Evolutionary conservation across 1,140 invertebrate species (phyloP), one percentile per base, ranked within the genome.

Genomic region (Lepidurus apus): DNA sequence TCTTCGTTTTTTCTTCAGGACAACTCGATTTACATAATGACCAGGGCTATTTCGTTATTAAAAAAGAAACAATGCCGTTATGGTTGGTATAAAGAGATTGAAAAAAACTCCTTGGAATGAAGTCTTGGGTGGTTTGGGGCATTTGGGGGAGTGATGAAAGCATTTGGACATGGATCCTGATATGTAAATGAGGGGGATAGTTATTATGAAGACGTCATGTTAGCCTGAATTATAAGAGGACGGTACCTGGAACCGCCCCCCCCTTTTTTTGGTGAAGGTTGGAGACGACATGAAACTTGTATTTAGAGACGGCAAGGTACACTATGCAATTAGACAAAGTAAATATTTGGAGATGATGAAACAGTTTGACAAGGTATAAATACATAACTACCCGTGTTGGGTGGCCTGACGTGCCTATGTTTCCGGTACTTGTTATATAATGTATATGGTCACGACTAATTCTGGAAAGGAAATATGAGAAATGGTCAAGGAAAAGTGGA

Each of bases 111-210:
- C 21, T 65, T 65, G 13, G 53, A 17, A 65, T 21, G 17, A n/a
- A 11, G 21, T 10, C 53, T 65, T 65, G 53, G 53, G 53, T 65
- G 53, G 53, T 65, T 65, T 17, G 53, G 26, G 26, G 1, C 26
- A 34, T 34, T 34, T 34, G 53, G 45, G 53, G 53, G 53, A 13
- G 53, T 7, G 53, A 21, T n/a, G 13, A 21, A n/a, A 65, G 13
- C 17, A n/a, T 65, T 65, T 65, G 53, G 53, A 65, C 13, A 65
- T 65, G 53, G 53, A 65, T 65, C 53, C 21, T 65, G 53, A 65
- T 65, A 65, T 65, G 53, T 4, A 65, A 65, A 65, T 65, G 53
- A 65, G 2, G 53, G 21, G 17, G 13, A n/a, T 13, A 21, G 53
- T 65, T 65, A 65, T 65, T 65, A 65, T 65, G 53, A 65, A 65